phyloP scores from a whole-genome alignment of 2,888 invertebrate genomes.

The Eupithecia pulchellata region DNA sequence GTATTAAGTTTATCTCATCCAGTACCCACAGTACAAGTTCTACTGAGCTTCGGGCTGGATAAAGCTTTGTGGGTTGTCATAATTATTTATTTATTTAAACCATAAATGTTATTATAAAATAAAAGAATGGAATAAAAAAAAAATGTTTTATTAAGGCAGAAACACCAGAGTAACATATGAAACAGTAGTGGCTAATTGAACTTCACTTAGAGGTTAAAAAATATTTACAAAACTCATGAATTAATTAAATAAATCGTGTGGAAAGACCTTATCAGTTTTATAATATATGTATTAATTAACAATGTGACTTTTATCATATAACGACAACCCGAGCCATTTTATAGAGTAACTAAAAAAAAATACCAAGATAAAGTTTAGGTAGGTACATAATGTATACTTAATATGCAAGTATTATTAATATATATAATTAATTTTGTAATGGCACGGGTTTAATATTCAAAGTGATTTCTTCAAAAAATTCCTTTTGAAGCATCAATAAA shows the following conservation, averaged over 20 bases:
- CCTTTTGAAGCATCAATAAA: conserved; percentile 17
- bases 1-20: too few species aligned
- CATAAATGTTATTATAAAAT: not conserved
- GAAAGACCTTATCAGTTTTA: not conserved
- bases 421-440: not conserved
- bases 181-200: conserved; percentile 58
- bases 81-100: not conserved
- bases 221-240: conserved; percentile 48
- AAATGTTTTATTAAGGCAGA: conserved; percentile 78
- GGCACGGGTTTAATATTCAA: conserved; percentile 2
- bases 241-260: conserved; percentile 49
- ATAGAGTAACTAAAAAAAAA: not conserved
- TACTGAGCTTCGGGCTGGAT: too few species aligned
- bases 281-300: not conserved
- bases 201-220: conserved; percentile 52
- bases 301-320: not conserved
- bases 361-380: not conserved
- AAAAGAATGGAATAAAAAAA: conserved; percentile 50
- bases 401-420: not conserved
- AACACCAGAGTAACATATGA: conserved; percentile 70
- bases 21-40: too few species aligned
- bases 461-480: conserved; percentile 17
- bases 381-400: not conserved
- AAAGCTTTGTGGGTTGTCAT: too few species aligned
- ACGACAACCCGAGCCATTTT: conserved; percentile 9